Percentiles rank a stretch among this genome's conserved stretches.
phyloP scores from a whole-genome alignment of 2,797 vertebrate genomes.

The Leptoclinus maculatus region DNA sequence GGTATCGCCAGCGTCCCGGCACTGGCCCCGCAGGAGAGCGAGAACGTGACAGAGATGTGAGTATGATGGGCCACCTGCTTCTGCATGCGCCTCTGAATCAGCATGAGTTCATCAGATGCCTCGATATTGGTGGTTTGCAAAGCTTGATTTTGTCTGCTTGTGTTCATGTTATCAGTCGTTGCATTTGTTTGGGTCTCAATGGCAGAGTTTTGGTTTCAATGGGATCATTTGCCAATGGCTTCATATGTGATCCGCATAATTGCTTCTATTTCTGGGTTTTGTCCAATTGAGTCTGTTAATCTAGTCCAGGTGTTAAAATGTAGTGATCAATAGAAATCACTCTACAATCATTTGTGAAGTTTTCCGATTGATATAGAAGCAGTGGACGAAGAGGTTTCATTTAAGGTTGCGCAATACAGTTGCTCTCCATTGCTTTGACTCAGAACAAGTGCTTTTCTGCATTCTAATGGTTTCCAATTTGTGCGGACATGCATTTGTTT shows the following conservation, averaged over 20 bases:
- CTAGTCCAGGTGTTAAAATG: neutral
- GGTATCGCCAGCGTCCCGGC: constrained; percentile 76
- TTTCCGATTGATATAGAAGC: neutral
- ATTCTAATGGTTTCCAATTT: constrained; percentile 6
- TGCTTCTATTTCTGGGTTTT: neutral
- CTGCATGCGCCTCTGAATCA: constrained; percentile 19
- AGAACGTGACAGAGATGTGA: constrained; percentile 89
- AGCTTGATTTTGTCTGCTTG: constrained; percentile 5
- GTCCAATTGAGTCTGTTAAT: neutral
- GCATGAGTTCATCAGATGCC: neutral
- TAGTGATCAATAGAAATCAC: neutral
- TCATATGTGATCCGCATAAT: neutral
- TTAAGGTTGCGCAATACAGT: constrained; percentile 2
- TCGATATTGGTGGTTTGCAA: neutral
- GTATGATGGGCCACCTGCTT: constrained; percentile 58
- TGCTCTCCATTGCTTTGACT: constrained; percentile 2
- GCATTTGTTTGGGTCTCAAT: neutral
- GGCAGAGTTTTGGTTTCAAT: neutral
- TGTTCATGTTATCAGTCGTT: constrained; percentile 6
- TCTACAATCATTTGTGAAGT: neutral
- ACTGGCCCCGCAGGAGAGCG: constrained; percentile 81
- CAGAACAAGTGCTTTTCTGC: constrained; percentile 20
- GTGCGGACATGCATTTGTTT: neutral
- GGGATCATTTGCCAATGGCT: neutral
- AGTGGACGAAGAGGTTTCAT: neutral